Evolutionary conservation across 1,140 invertebrate genomes (phyloP).

Genomic region (Capitella teleta): DNA sequence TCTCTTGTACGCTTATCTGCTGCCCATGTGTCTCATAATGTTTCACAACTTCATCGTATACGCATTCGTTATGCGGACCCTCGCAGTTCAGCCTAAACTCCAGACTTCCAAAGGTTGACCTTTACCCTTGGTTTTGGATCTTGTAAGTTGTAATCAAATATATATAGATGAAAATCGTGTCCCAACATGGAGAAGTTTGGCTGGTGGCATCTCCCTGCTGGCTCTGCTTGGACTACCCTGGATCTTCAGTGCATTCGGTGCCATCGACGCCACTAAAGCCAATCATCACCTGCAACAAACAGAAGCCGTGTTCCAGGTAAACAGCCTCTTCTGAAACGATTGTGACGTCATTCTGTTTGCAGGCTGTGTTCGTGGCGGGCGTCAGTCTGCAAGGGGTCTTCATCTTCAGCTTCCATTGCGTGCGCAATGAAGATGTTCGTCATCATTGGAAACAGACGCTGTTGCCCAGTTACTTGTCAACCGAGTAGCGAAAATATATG

Average conservation of each 20-base stretch:
- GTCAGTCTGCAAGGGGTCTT: constrained; percentile 8
- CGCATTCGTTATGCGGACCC: constrained; percentile 1
- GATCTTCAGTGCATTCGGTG: constrained; percentile 10
- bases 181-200: background rate
- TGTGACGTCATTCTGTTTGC: background rate
- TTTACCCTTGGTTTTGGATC: background rate
- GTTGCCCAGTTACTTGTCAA: too few species aligned
- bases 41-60: constrained; percentile 5
- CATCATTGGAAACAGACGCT: too few species aligned
- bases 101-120: background rate
- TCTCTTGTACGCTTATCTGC: constrained; percentile 2
- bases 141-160: background rate
- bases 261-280: background rate
- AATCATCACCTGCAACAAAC: background rate
- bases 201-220: background rate
- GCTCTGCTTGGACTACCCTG: constrained; percentile 10
- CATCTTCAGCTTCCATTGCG: constrained; percentile 10
- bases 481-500: too few species aligned
- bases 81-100: background rate
- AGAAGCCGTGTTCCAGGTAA: background rate
- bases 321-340: background rate
- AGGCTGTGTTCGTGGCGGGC: constrained; percentile 7
- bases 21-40: constrained; percentile 8
- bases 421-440: constrained; percentile 2
- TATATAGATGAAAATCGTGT: background rate